Base-by-base conservation (phyloP, 1,140 invertebrate genomes). In the Parapsyche elsis region DNA sequence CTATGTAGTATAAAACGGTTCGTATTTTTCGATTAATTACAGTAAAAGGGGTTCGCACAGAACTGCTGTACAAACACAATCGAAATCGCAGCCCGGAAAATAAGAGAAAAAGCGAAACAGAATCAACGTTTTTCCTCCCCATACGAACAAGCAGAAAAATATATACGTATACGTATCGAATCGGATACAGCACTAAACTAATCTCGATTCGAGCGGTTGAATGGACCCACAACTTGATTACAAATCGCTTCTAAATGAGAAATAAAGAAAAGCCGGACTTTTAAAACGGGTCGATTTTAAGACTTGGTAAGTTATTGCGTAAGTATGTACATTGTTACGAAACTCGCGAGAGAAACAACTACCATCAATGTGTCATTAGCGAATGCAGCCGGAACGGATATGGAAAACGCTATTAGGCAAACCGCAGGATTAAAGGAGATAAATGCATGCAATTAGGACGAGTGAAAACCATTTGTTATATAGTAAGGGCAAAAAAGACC, bases 371-470 rank as follows among this genome's bases (percentile, higher is more conserved):
- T 10, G 24, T 77, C 75, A 45, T 77, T 77, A 77, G 59, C n/a
- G 44, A 67, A 77, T 77, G 75, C 75, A 75, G 1, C 9, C 45
- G 7, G 16, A 5, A 77, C 30, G 53, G 38, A 57, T 46, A 23
- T 23, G 75, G 73, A 75, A 75, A 75, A 75, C 24, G 73, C 73
- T 53, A 75, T 77, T 77, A 77, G 59, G 75, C 10, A 77, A 30
- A 77, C 75, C 75, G 75, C 75, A 64, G 38, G 75, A 77, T 77
- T 77, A 77, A 77, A 77, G 57, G 53, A 77, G 75, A 77, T 77
- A 77, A 77, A 77, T 77, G 75, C 75, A 77, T 19, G 75, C 75
- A 77, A 77, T 77, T 77, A 77, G 75, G 21, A 67, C 57, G 57
- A 77, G 59, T 44, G 53, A 77, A 64, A 44, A 77, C 75, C 75